A percentile compares a stretch with the other conserved stretches of the same genome.
Evolutionary conservation across 2,113 vertebrate species (phyloP).

Genomic region (Tupaia chinensis): DNA sequence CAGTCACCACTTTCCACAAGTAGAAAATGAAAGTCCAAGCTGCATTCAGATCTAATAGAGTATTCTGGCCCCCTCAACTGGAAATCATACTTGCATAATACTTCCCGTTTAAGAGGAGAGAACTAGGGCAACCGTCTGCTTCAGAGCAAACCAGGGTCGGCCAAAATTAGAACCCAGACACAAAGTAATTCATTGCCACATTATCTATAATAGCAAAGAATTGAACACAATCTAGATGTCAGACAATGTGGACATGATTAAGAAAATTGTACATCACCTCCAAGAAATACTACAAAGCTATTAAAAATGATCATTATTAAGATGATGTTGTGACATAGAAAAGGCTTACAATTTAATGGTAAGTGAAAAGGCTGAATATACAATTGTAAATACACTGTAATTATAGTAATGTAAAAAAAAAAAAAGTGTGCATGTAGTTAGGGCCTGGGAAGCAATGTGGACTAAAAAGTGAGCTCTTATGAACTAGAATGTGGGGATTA

Average conservation of each 20-base stretch:
- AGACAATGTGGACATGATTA: slow-evolving; percentile 26
- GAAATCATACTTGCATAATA: neutral
- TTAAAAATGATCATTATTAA: slow-evolving; percentile 67
- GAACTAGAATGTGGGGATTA: slow-evolving; percentile 32
- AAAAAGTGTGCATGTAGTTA: neutral
- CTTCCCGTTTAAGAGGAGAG: slow-evolving; percentile 39
- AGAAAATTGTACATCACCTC: slow-evolving; percentile 56
- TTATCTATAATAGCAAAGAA: slow-evolving; percentile 53
- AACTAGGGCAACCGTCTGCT: slow-evolving; percentile 23
- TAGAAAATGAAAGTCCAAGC: neutral
- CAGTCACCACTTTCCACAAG: neutral
- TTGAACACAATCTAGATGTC: slow-evolving; percentile 23
- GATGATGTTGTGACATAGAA: slow-evolving; percentile 39
- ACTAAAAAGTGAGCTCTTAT: slow-evolving; percentile 52
- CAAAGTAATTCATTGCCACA: slow-evolving; percentile 24
- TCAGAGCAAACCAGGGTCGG: slow-evolving; percentile 46
- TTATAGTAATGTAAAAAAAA: slow-evolving; percentile 24
- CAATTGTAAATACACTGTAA: slow-evolving; percentile 57
- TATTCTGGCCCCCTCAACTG: neutral
- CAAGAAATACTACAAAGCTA: slow-evolving; percentile 59
- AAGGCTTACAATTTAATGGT: slow-evolving; percentile 48
- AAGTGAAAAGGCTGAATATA: slow-evolving; percentile 33
- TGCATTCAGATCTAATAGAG: neutral
- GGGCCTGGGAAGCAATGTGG: neutral
- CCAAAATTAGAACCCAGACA: slow-evolving; percentile 54